These are phyloP conservation scores for Lithobates pipiens DNA, from an alignment of 2,797 vertebrate species.

Conservation along the genomic window DNA sequence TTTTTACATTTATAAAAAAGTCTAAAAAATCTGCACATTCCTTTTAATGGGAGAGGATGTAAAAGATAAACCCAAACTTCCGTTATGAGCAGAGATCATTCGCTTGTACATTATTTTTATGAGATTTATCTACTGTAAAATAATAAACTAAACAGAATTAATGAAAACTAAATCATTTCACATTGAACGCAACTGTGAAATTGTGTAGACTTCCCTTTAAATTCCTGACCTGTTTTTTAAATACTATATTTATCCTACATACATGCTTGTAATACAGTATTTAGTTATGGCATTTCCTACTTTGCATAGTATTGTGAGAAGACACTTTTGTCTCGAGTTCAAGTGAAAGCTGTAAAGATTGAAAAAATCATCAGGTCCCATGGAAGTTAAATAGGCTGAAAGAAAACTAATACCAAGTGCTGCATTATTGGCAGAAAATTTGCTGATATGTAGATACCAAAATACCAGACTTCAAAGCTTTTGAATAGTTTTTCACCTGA, in stretches of 20 bases:
- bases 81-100: no score
- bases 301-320: not conserved
- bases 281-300: not conserved
- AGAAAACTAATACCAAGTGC: slow-evolving; percentile 54
- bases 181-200: not conserved
- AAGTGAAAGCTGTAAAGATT: slow-evolving; percentile 2
- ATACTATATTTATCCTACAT: not conserved
- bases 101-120: no score
- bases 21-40: no score
- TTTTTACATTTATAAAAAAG: no score
- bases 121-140: no score
- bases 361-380: slow-evolving; percentile 3
- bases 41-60: no score
- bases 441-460: slow-evolving; percentile 55
- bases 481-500: slow-evolving; percentile 40
- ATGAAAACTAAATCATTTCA: not conserved
- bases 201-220: not conserved
- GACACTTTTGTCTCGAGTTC: not conserved
- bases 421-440: slow-evolving; percentile 47
- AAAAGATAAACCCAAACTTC: no score
- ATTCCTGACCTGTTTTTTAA: not conserved
- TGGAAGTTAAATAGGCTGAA: slow-evolving; percentile 28
- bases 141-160: not conserved
- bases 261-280: not conserved
- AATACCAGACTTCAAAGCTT: slow-evolving; percentile 54